A percentile compares a stretch with the other conserved stretches of the same genome.
phyloP scores from a whole-genome alignment of 2,888 invertebrate genomes.

The Chironomus riparius region DNA sequence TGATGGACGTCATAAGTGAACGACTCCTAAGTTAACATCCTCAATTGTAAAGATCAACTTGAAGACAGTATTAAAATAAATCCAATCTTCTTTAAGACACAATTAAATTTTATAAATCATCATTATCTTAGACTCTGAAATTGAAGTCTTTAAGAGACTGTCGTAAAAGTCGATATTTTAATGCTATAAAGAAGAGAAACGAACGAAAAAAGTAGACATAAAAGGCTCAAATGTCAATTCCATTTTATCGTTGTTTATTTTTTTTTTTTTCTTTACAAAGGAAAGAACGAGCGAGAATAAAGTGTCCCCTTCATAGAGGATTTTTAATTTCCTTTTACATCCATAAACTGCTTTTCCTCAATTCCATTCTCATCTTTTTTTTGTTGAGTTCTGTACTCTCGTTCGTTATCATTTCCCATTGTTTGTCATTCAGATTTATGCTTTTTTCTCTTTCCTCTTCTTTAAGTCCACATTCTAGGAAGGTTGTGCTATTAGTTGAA shows the following conservation, averaged over 20 bases:
- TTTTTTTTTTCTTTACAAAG: not conserved
- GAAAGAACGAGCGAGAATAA: not conserved
- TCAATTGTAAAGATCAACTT: no score
- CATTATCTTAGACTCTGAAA: no score
- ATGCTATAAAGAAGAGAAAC: not conserved
- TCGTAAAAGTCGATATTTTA: not conserved
- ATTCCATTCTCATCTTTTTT: no score
- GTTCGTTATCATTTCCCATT: not conserved
- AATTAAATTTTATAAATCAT: no score
- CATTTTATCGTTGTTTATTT: not conserved
- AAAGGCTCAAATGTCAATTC: not conserved
- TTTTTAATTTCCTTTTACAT: not conserved
- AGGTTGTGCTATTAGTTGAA: no score
- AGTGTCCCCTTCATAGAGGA: not conserved
- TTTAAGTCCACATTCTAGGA: not conserved
- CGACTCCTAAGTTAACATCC: no score
- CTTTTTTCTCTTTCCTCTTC: not conserved
- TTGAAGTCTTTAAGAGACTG: no score
- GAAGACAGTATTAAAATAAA: no score
- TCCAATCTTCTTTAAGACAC: no score
- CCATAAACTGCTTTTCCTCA: not conserved
- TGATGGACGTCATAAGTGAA: no score
- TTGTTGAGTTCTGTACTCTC: not conserved
- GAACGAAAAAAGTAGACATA: not conserved
- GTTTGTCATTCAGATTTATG: constrained; percentile 2